Percentiles rank a stretch among this genome's conserved stretches.
Evolutionary conservation across 2,113 vertebrate genomes (phyloP).

Genomic region (Australoheros scitulus): DNA sequence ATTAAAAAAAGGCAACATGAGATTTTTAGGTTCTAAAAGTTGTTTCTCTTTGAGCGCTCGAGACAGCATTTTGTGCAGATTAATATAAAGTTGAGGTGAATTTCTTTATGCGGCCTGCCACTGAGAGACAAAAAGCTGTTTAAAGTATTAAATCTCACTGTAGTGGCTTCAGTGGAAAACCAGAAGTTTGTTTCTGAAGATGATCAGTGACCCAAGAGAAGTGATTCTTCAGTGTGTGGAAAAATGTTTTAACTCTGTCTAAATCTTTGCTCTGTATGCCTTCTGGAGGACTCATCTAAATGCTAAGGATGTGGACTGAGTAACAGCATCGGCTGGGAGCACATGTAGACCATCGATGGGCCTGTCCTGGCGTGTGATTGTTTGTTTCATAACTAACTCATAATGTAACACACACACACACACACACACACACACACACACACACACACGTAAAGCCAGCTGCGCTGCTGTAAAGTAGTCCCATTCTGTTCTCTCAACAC

Average conservation of each 20-base stretch:
- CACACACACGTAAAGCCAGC: conserved; percentile 21
- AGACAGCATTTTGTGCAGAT: background rate
- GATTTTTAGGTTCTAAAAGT: background rate
- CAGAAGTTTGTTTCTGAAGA: conserved; percentile 12
- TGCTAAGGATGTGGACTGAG: conserved; percentile 48
- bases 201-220: background rate
- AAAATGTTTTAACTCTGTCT: conserved; percentile 14
- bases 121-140: background rate
- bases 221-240: background rate
- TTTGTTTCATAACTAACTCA: conserved; percentile 14
- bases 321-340: background rate
- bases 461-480: conserved; percentile 19
- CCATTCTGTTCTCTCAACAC: conserved; percentile 23
- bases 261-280: conserved; percentile 45
- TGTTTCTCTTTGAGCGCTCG: background rate
- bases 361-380: background rate
- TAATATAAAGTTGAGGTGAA: background rate
- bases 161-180: background rate
- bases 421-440: background rate
- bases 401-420: background rate
- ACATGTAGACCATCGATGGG: background rate
- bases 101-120: background rate
- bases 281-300: conserved; percentile 47
- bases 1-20: background rate
- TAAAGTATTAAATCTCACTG: background rate